Percentiles rank a stretch among this genome's conserved stretches.
These are phyloP conservation scores for Oncorhynchus clarkii DNA, from an alignment of 2,113 vertebrate genomes.

Conservation along the genomic window DNA sequence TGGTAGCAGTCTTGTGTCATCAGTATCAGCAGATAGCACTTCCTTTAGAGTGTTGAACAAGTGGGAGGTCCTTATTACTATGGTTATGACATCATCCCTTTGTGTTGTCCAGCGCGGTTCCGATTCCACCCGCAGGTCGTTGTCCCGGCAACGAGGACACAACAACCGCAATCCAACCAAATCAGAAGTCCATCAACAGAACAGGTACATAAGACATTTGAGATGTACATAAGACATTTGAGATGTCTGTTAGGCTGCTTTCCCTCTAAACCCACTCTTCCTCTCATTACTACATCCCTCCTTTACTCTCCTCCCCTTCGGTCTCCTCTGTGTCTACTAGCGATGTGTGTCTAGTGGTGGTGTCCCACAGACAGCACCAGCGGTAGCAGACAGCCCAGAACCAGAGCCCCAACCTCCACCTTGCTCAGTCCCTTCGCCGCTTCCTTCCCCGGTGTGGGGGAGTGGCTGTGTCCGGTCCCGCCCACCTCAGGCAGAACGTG, in stretches of 20 bases:
- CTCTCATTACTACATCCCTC: neutral
- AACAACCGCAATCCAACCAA: conserved; percentile 20
- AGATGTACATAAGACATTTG: conserved; percentile 50
- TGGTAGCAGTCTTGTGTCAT: conserved; percentile 1
- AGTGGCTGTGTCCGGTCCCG: conserved; percentile 90
- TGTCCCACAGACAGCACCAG: conserved; percentile 93
- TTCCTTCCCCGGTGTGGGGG: conserved; percentile 69
- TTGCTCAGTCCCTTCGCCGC: conserved; percentile 91
- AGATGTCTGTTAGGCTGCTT: conserved; percentile 30
- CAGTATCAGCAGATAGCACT: conserved; percentile 17
- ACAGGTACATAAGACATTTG: conserved; percentile 43
- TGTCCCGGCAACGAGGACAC: neutral
- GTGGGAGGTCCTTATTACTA: neutral
- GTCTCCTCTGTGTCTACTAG: neutral
- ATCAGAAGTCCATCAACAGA: conserved; percentile 24
- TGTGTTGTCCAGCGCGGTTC: conserved; percentile 10
- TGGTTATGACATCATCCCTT: neutral
- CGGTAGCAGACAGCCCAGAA: conserved; percentile 94
- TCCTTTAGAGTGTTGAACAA: neutral
- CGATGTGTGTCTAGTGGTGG: conserved; percentile 81
- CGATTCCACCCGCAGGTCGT: conserved; percentile 13
- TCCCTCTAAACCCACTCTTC: conserved; percentile 23
- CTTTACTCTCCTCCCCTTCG: neutral
- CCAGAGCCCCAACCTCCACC: conserved; percentile 89
- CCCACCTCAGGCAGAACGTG: conserved; percentile 98